Evolutionary conservation across 2,797 vertebrate genomes (phyloP), one percentile per base, ranked within the genome.

Genomic region (Sebastes cheni): DNA sequence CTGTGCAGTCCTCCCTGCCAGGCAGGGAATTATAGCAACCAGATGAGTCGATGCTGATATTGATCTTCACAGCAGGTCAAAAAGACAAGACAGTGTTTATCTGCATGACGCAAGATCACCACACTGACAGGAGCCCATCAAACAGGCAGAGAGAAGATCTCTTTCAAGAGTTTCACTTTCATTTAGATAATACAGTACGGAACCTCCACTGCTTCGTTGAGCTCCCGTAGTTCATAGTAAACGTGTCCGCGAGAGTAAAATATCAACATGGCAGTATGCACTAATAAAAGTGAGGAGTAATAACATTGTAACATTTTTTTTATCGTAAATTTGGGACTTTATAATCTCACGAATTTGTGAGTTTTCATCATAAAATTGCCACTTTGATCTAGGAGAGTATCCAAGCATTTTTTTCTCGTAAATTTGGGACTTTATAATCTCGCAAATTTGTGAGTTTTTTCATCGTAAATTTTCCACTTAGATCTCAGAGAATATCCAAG

Each of bases 61-160:
- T 74, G 90, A 92, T 91, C 81, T 30, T 60, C 83, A 62, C 88
- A 85, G 82, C 27, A 2, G 77, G 73, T 72, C 74, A 62, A 56
- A 56, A 59, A 74, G 82, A 81, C 67, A 72, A 72, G 74, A 75
- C 68, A 0, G 55, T 25, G 27, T 76, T 85, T 71, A 83, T 88
- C 79, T 84, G 71, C 79, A 86, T 83, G 68, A 25, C 77, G 67
- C 55, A 66, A 39, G 70, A 82, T 46, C 8, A 0, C 50, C 23
- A 3, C 67, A 25, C 56, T 75, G 77, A 79, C 78, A 78, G 54
- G 29, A 80, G 22, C 14, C 18, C 66, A 58, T 76, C 74, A 77
- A 13, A 32, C 42, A 25, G 23, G 4, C 16, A 36, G 66, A 82
- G 55, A 52, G 1, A 2, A 27, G 67, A 54, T 4, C n/a, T 59